These are phyloP conservation scores for Nasonia oneida DNA, from an alignment of 2,888 invertebrate genomes.

Conservation along the genomic window DNA sequence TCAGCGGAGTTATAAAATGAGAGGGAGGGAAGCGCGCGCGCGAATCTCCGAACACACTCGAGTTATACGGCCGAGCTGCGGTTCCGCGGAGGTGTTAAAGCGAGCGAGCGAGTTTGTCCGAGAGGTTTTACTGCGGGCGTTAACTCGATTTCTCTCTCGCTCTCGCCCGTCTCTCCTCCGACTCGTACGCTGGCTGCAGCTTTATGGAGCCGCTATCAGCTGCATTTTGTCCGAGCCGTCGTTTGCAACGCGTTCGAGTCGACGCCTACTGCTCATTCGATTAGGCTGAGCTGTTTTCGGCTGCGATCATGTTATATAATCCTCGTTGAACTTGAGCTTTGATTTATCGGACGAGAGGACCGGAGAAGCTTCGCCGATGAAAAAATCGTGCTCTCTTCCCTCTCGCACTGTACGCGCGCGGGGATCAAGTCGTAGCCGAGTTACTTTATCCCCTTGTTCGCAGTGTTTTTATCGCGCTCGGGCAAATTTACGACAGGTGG, in stretches of 20 bases:
- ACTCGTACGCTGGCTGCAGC: neutral
- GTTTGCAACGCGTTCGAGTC: slow-evolving; percentile 26
- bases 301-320: too few relatives aligned
- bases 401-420: neutral
- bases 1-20: slow-evolving; percentile 57
- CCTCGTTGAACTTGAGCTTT: too few relatives aligned
- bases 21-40: slow-evolving; percentile 28
- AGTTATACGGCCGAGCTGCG: slow-evolving; percentile 68
- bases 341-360: too few relatives aligned
- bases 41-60: slow-evolving; percentile 66
- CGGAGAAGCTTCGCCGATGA: neutral
- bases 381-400: neutral
- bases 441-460: slow-evolving; percentile 38
- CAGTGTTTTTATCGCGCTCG: slow-evolving; percentile 30
- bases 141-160: slow-evolving; percentile 73
- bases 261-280: slow-evolving; percentile 15
- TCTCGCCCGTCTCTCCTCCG: neutral
- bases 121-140: slow-evolving; percentile 73
- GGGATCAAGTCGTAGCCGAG: neutral
- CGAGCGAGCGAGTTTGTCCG: slow-evolving; percentile 69
- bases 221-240: slow-evolving; percentile 26
- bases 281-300: neutral
- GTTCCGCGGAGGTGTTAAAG: slow-evolving; percentile 68
- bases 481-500: slow-evolving; percentile 37
- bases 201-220: slow-evolving; percentile 14